Base-by-base conservation (phyloP, 2,888 invertebrate species). In the Volucella inanis region DNA sequence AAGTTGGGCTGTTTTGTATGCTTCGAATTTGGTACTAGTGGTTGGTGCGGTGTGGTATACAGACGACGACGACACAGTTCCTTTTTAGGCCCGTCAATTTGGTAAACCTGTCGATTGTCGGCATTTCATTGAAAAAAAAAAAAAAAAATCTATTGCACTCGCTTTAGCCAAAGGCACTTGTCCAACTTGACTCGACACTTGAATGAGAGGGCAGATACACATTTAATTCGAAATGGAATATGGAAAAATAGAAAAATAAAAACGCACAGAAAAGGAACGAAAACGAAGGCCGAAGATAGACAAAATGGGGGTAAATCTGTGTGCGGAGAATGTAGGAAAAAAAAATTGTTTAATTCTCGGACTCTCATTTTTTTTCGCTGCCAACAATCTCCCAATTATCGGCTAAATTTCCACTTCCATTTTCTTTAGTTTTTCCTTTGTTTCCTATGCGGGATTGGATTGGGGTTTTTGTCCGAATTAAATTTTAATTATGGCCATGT, bases 101-200 rank as follows among this genome's bases (percentile, higher is more conserved):
- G 85, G 85, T 49, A 77, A 81, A 85, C 85, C 85, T 85, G 85
- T 77, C 76, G 76, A 77, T 85, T 85, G 85, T 85, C 85, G 85
- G 85, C 85, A 68, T 85, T 81, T 81, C 45, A 49, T 18, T 9
- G 11, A 14, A 31, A 31, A 31, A 6, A 31, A 67, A 59, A n/a
- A n/a, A n/a, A 22, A 22, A 6, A 31, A 67, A 59, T 62, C 41
- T 55, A 39, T 55, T 71, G 39, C 12, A 41, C 81, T 77, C 85
- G 57, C 72, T 85, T 43, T 59, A 50, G 15, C 47, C 31, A 31
- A 31, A 6, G 31, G 31, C 71, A 72, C 76, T 80, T 67, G 76
- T 31, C 15, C 52, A n/a, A 52, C 14, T 18, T 31, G 12, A 50
- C 0, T 38, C 31, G 18, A 50, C 49, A 43, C 11, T 31, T 14